Base-by-base conservation (phyloP, 2,797 vertebrate species). In the Tangara arthus region DNA sequence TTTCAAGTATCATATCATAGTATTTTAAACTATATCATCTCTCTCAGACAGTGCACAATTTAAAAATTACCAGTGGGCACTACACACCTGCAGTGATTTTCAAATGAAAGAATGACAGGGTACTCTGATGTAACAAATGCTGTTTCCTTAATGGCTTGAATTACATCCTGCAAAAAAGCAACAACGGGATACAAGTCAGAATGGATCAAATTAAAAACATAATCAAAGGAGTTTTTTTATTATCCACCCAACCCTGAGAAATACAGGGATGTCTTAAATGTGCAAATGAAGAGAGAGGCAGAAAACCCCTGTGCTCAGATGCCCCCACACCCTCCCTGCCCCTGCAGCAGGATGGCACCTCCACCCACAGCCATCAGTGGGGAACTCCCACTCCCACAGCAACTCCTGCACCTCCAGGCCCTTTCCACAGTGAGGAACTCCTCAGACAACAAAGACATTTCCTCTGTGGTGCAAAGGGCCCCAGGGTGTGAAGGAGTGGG, bases 101-200 rank as follows among this genome's bases (percentile, higher is more conserved):
- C 99, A 97, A 99, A 99, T 23, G 99, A 99, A 96, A 99, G 98
- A 97, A 99, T 99, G 76, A 99, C 99, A 41, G 99, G 99, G 85
- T 98, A 99, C 6, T 99, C 98, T 11, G 99, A 99, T 9, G 99
- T 99, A 88, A 99, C 98, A 95, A 99, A 99, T 1, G 99, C 99
- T 2, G 99, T 99, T 92, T 99, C 99, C 96, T 97, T 99, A 98
- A 99, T 99, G 93, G 99, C 99, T 97, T 99, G 99, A 97, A 99
- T 99, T 49, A 99, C 99, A 94, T 99, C 99, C 99, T 99, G 95
- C 57, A 95, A 94, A 97, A 97, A 97, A 35, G 42, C 21, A 96
- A 66, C 94, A 78, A 95, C 3, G 79, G 46, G 39, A 57, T 44
- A 66, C 26, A 55, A 60, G 44, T 89, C 59, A 84, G 84, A 94